Conservation (phyloP, 2,113 vertebrate genomes). For the Trogon melanurus region DNA sequence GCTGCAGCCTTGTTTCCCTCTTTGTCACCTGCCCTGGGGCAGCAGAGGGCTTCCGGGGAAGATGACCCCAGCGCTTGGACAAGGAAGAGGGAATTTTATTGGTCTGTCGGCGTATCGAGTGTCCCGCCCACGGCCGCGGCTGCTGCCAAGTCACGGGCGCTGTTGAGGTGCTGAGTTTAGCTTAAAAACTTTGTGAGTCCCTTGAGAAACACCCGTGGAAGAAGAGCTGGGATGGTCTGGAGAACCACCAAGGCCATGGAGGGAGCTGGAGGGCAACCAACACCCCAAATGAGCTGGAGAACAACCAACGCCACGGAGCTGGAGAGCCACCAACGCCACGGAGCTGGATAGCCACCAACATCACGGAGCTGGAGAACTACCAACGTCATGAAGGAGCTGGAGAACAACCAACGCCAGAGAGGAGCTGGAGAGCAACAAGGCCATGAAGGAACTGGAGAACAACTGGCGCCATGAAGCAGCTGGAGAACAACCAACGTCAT, state of each 20-base stretch:
- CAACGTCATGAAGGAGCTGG: fast-evolving
- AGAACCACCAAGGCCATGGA: fast-evolving
- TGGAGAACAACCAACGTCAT: no score
- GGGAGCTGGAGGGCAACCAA: not conserved
- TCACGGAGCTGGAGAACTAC: not conserved
- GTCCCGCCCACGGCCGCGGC: not conserved
- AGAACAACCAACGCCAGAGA: no score
- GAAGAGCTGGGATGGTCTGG: not conserved
- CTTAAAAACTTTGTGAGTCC: not conserved
- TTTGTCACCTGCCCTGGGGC: not conserved
- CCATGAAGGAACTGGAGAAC: no score
- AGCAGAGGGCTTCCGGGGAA: not conserved
- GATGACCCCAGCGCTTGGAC: not conserved
- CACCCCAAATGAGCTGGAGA: not conserved
- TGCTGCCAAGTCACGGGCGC: not conserved
- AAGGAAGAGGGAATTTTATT: not conserved
- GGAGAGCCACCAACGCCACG: fast-evolving
- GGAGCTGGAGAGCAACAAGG: no score
- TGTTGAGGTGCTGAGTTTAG: not conserved
- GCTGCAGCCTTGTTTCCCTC: not conserved
- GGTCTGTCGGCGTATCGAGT: fast-evolving
- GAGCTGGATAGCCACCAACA: fast-evolving
- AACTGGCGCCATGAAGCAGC: no score
- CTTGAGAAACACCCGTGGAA: not conserved
- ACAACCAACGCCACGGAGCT: not conserved